Conservation (phyloP, 2,113 vertebrate genomes). For the Heterotis niloticus region DNA sequence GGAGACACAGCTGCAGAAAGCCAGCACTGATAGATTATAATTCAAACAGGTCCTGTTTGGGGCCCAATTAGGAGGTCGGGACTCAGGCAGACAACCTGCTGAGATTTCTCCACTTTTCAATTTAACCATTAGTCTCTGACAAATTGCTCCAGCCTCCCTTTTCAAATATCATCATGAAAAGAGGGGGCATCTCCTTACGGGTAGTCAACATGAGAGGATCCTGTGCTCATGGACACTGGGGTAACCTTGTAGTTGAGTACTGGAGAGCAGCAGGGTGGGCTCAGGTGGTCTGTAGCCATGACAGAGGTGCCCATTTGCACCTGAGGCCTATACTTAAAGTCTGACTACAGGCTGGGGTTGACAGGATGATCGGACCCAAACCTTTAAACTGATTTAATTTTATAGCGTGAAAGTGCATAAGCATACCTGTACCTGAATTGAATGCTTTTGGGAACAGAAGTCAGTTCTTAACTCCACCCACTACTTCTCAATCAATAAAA, state of each 20-base stretch:
- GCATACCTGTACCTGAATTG: no score
- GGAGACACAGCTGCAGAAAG: background rate
- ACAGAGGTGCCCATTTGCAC: no score
- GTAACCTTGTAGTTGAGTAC: no score
- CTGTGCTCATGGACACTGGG: background rate
- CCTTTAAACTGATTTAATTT: no score
- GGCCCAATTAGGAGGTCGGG: conserved; percentile 13
- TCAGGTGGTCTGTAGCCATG: background rate
- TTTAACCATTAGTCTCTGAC: background rate
- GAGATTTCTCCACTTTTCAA: background rate
- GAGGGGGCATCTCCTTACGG: background rate
- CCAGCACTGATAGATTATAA: conserved; percentile 13
- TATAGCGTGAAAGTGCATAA: no score
- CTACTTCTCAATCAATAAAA: no score
- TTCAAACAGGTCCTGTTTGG: background rate
- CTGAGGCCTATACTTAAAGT: background rate
- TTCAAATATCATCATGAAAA: background rate
- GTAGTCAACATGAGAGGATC: background rate
- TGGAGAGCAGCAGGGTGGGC: background rate
- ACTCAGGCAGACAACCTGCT: background rate
- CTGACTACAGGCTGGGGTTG: no score
- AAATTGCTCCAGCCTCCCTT: background rate
- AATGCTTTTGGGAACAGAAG: no score
- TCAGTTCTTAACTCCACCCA: no score
- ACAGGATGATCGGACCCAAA: no score